phyloP scores from a whole-genome alignment of 2,888 invertebrate species.

The Microctonus hyperodae region DNA sequence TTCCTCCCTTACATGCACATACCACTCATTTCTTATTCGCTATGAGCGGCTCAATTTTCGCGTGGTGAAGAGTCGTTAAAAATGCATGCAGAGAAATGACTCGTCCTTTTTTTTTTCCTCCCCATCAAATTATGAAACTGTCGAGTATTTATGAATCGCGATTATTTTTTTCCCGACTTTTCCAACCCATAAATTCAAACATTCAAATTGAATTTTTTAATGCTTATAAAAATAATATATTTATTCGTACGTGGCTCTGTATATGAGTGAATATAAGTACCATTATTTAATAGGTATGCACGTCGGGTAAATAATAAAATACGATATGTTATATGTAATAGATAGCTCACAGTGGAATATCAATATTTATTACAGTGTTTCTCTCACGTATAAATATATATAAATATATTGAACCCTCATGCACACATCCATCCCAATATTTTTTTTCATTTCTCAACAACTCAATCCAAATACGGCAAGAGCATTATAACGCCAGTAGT shows the following conservation, averaged over 20 bases:
- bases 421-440: slow-evolving; percentile 5
- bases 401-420: not conserved
- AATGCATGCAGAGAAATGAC: slow-evolving; percentile 6
- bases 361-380: slow-evolving; percentile 41
- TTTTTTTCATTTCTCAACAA: slow-evolving; percentile 1
- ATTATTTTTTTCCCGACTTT: not conserved
- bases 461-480: slow-evolving; percentile 11
- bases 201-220: no score
- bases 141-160: not conserved
- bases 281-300: not conserved
- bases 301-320: no score
- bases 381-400: slow-evolving; percentile 25
- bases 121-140: not conserved
- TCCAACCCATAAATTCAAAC: no score
- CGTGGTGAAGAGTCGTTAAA: slow-evolving; percentile 10
- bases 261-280: no score
- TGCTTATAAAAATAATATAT: no score
- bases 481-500: not conserved
- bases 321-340: slow-evolving; percentile 32
- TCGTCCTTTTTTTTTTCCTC: not conserved
- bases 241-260: no score
- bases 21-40: not conserved
- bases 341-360: slow-evolving; percentile 38
- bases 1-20: not conserved
- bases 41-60: slow-evolving; percentile 7